Evolutionary conservation across 2,888 invertebrate genomes (phyloP).

Genomic region (Drosophila mayaguana): DNA sequence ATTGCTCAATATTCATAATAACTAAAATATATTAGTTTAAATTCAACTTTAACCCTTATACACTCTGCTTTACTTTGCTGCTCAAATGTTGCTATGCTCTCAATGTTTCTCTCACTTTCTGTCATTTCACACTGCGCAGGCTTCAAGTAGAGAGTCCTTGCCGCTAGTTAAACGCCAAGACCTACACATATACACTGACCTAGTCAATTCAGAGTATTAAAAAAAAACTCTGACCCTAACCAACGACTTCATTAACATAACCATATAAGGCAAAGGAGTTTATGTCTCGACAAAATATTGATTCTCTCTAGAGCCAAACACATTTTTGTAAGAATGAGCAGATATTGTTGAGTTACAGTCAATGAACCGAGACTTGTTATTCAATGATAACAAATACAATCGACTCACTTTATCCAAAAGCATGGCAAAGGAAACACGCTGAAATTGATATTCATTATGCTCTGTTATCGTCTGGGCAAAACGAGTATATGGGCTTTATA

Average conservation of each 20-base stretch:
- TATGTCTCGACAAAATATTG: background rate
- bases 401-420: background rate
- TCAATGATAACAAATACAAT: conserved; percentile 10
- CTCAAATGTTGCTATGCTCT: background rate
- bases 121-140: conserved; percentile 49
- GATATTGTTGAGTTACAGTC: background rate
- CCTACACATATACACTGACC: conserved; percentile 74
- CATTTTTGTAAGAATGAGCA: background rate
- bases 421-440: conserved; percentile 7
- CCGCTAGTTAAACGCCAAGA: conserved; percentile 23
- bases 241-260: conserved; percentile 39
- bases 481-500: background rate
- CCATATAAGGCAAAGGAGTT: conserved; percentile 59
- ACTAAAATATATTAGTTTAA: too few relatives aligned
- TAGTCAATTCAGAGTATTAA: conserved; percentile 66
- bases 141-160: conserved; percentile 31
- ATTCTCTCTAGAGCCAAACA: conserved; percentile 8
- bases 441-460: conserved; percentile 3
- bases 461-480: background rate
- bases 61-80: conserved; percentile 20
- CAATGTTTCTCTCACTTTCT: background rate
- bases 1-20: too few relatives aligned
- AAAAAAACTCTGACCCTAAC: conserved; percentile 26
- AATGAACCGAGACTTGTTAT: conserved; percentile 6
- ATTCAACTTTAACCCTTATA: background rate